Evolutionary conservation across 2,888 invertebrate species (phyloP), one percentile per base, ranked within the genome.

Genomic region (Tipula unca): DNA sequence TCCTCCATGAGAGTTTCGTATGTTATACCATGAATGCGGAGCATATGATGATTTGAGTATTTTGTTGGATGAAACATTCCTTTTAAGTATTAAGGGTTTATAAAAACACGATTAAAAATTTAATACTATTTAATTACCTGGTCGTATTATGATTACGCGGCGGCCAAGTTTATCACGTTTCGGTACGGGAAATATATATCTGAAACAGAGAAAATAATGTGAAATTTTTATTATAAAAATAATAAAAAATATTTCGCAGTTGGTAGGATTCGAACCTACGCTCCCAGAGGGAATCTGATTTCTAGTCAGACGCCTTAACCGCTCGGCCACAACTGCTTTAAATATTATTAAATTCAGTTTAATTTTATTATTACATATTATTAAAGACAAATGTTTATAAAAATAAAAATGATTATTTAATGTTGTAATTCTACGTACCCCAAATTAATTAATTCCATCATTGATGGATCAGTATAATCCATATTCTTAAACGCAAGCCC

Each of bases 1-100:
- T 96, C 95, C 89, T 96, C 96, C 92, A 96, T 92, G 84, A 96
- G 89, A 0, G 95, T 93, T 90, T 96, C 96, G 89, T 95, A 96
- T 29, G 95, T 94, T 82, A 94, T 93, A 85, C 94, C 94, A 91
- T 96, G 95, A 1, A 95, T 93, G 36, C 95, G 93, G 89, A 96
- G 94, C 94, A 96, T 95, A 88, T 96, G 95, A 85, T 93, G 94
- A 88, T 95, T 94, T 8, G 94, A 94, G 89, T 94, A 95, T 88
- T 94, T 94, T 89, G 94, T 93, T 0, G 96, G 94, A 90, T 96
- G 95, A 90, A 96, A 95, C 14, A 95, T 95, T 87, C 95, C 95
- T 95, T 6, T 32, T 4, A 2, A 2, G 6, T 32, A 32, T 6
- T 2, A 32, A 32, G 32, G 6, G 32, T 32, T 39, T 82, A 29